Base-by-base conservation (phyloP, 2,113 vertebrate genomes). In the Halichoerus grypus region DNA sequence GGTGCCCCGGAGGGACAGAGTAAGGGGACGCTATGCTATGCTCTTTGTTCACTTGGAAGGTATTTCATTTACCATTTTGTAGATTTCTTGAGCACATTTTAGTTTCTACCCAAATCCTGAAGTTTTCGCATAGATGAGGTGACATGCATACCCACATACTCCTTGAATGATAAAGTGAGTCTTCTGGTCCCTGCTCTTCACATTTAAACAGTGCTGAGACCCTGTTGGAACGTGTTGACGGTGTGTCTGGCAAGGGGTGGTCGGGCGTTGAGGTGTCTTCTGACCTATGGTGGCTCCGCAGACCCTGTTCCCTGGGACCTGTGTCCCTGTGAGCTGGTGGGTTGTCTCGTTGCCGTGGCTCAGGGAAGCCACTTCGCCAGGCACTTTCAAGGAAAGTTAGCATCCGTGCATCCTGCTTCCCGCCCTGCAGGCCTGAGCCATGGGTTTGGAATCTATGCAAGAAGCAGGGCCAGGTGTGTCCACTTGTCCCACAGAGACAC, bases 321-420 rank as follows among this genome's bases (percentile, higher is more conserved):
- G 0, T 10, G 42, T 33, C 53, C 53, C 4, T 5, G 6, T 71
- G 28, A 19, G 39, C 16, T 18, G 13, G 0, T 19, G 42, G 42
- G 39, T 15, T 1, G 6, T 18, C 19, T 61, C 3, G 0, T 26
- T n/a, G 18, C n/a, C 5, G 3, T 18, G 22, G 36, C 3, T 1
- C 16, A 0, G 5, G 76, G 31, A 94, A 12, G 8, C 53, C 0
- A 0, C 18, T 7, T 6, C 18, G 2, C 16, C 33, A 39, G 53
- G 53, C 0, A 0, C 22, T 19, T 36, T 42, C 21, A 0, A 4
- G 53, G 31, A 46, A 2, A 10, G 6, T 8, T 18, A 1, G 0
- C 18, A 8, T 57, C 5, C 0, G 8, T 1, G 0, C 4, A 10
- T 5, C 76, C 24, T 22, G 24, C 14, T 39, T 33, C 82, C 82